These are phyloP conservation scores for Pristionchus japonicus DNA, from an alignment of 2,888 invertebrate genomes.

Conservation along the genomic window DNA sequence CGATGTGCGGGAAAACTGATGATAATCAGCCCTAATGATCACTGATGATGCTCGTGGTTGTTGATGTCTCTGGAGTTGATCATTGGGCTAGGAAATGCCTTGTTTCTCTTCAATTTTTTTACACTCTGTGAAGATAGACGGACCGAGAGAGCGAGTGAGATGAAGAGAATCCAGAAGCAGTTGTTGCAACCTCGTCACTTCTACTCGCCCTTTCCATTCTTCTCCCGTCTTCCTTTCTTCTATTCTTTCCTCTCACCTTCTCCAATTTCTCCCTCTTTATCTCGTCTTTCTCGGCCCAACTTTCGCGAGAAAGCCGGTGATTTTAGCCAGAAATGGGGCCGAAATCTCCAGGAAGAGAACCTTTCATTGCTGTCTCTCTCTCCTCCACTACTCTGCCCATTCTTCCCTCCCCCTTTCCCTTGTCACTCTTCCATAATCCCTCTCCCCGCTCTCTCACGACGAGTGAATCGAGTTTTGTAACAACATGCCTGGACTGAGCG, in stretches of 20 bases:
- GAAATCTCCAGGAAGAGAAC: not conserved
- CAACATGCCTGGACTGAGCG: not conserved
- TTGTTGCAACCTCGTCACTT: slow-evolving; percentile 12
- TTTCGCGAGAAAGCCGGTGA: not conserved
- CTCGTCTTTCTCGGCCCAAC: not conserved
- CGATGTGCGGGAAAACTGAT: too few species aligned
- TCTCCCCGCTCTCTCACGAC: not conserved
- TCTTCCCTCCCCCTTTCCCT: not conserved
- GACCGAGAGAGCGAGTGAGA: not conserved
- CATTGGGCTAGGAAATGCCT: not conserved
- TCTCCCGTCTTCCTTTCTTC: not conserved
- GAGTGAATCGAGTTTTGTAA: slow-evolving; percentile 35
- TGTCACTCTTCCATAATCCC: not conserved
- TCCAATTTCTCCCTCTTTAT: not conserved
- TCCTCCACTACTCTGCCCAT: not conserved
- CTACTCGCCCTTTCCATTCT: not conserved
- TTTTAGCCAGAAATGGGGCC: not conserved
- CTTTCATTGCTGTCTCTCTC: not conserved
- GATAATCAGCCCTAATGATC: too few species aligned
- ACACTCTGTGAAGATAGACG: not conserved
- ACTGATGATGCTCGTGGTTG: not conserved
- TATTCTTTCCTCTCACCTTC: not conserved
- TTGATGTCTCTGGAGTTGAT: too few species aligned
- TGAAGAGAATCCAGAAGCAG: not conserved
- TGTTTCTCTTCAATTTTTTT: not conserved